Conservation (phyloP, 2,888 invertebrate genomes). For the Meliscaeva auricollis region DNA sequence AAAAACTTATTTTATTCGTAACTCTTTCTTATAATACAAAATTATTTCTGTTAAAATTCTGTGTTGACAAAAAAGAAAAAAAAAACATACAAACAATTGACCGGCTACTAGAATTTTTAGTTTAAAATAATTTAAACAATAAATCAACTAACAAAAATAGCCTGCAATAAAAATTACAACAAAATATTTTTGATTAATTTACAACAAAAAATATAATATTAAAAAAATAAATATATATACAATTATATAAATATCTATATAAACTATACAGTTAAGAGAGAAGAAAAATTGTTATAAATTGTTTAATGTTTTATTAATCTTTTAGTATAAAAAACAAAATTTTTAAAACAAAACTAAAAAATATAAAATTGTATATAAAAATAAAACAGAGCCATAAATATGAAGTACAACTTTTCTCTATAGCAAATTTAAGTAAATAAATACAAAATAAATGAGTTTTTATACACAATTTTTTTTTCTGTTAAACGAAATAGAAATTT, state of each 20-base stretch:
- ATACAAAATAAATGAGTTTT: too few relatives aligned
- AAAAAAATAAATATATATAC: conserved; percentile 59
- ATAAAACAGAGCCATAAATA: conserved; percentile 74
- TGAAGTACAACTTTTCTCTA: conserved; percentile 71
- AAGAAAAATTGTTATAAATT: conserved; percentile 31
- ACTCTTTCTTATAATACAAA: conserved; percentile 42
- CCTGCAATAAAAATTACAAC: conserved; percentile 26
- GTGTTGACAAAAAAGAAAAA: conserved; percentile 62
- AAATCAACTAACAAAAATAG: conserved; percentile 51
- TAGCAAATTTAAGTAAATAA: conserved; percentile 22
- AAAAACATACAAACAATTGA: conserved; percentile 49
- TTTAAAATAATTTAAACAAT: conserved; percentile 40
- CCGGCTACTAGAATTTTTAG: conserved; percentile 36
- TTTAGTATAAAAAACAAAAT: conserved; percentile 22
- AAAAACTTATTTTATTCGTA: conserved; percentile 56
- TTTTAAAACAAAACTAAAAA: background rate
- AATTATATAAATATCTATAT: conserved; percentile 61
- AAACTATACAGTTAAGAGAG: conserved; percentile 56
- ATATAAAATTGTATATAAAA: conserved; percentile 40
- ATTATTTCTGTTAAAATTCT: conserved; percentile 50
- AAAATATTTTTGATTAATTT: conserved; percentile 61
- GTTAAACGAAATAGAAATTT: conserved; percentile 42
- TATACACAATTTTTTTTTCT: conserved; percentile 25
- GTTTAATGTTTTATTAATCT: conserved; percentile 25
- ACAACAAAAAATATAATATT: conserved; percentile 49